Conservation (phyloP, 2,113 vertebrate species). For the Athene noctua region DNA sequence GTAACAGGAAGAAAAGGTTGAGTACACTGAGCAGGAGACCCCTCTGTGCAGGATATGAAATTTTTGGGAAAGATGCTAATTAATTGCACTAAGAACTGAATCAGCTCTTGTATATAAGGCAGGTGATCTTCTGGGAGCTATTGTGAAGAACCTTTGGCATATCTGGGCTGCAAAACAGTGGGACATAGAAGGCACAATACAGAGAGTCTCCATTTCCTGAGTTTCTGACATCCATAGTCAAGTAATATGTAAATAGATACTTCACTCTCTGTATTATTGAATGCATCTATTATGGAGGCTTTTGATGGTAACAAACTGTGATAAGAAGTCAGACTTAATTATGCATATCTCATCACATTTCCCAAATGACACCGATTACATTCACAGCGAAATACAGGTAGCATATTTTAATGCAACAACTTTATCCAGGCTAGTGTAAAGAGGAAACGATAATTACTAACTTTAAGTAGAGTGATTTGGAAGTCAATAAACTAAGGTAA, state of each 20-base stretch:
- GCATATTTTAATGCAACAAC: constrained; percentile 47
- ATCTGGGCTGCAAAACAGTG: background rate
- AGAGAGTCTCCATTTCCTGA: background rate
- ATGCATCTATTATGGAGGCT: constrained; percentile 49
- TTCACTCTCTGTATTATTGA: constrained; percentile 13
- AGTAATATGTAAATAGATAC: constrained; percentile 47
- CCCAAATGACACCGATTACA: constrained; percentile 65
- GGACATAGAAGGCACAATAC: background rate
- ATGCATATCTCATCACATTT: constrained; percentile 62
- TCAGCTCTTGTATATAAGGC: background rate
- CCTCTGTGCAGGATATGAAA: background rate
- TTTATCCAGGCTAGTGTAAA: constrained; percentile 5
- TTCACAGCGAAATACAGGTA: constrained; percentile 47
- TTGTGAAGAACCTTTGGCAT: background rate
- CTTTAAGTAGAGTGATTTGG: background rate
- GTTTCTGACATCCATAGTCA: constrained; percentile 21
- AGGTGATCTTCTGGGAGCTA: background rate
- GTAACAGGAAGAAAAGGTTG: background rate
- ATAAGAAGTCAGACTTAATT: constrained; percentile 71
- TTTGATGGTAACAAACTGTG: constrained; percentile 64
- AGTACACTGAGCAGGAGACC: background rate
- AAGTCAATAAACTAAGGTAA: constrained; percentile 47
- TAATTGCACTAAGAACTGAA: background rate
- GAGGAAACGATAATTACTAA: constrained; percentile 51
- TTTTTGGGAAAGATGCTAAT: background rate